Evolutionary conservation across 2,888 invertebrate genomes (phyloP), one percentile per base, ranked within the genome.

Genomic region (Limnephilus rhombicus): DNA sequence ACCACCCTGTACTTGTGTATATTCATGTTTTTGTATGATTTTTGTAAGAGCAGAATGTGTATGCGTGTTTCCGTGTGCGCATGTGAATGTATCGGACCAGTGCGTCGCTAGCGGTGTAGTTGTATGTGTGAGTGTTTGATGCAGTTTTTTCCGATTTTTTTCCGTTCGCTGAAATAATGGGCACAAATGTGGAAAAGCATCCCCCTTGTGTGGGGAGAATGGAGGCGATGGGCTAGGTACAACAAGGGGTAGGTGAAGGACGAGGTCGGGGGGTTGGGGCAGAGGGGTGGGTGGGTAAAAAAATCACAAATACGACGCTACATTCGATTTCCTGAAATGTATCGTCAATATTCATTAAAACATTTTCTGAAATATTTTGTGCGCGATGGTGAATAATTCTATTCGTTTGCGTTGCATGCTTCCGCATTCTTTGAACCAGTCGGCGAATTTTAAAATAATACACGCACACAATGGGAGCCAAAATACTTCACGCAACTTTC

Each of bases 141-240:
- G 93, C 92, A 93, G 92, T 93, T 93, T 93, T 93, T 92, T 88
- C 34, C 82, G 45, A 53, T 86, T 92, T 93, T 93, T 93, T 93
- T 93, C 92, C 92, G 93, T 93, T 93, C 93, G 92, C 90, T 92
- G 93, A 93, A 93, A 93, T 93, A 93, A 93, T 93, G 93, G 93
- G 93, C 93, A 93, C 93, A 93, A 93, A 93, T 93, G 93, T 92
- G 93, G 92, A 93, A 93, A 93, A 93, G 92, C 93, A 87, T 88
- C 86, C 91, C 90, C 34, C 86, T 80, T 89, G 83, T 80, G 82
- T 24, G n/a, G 45, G 80, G 15, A 31, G 91, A 31, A 34, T 29
- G 15, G 41, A 82, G 82, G 85, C 31, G 92, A 80, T 45, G 83
- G 80, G 68, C 68, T 92, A 91, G 92, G 92, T 90, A 91, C 89